A percentile compares a stretch with the other conserved stretches of the same genome.
phyloP scores from a whole-genome alignment of 2,113 vertebrate species.

The Eudyptes chrysolophus region DNA sequence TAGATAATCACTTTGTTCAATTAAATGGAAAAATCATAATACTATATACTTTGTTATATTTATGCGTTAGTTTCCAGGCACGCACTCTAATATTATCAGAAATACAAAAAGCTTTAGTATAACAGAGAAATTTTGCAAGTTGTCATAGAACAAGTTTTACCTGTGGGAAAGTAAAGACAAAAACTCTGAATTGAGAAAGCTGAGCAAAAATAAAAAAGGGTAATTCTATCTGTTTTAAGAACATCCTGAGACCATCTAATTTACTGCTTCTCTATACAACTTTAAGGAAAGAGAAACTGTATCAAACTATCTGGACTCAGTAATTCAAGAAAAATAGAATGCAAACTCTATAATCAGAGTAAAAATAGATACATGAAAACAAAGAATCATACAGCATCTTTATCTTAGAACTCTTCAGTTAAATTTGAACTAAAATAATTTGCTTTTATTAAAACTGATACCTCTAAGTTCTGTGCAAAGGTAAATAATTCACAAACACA shows the following conservation, averaged over 20 bases:
- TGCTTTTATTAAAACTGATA: neutral
- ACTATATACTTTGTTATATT: neutral
- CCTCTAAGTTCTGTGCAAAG: neutral
- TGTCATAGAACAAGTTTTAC: neutral
- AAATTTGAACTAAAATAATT: neutral
- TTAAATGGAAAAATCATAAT: neutral
- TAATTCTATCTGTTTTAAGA: neutral
- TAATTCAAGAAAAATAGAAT: neutral
- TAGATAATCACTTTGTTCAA: neutral
- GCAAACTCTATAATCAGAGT: neutral
- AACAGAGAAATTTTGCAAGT: neutral
- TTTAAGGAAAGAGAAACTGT: neutral
- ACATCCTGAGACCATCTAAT: neutral
- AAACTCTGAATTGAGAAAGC: neutral
- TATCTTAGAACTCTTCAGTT: neutral
- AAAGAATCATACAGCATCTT: neutral
- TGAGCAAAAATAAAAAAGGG: neutral
- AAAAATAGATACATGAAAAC: neutral
- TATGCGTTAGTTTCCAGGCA: neutral
- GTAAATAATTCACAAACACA: neutral
- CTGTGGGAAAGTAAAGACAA: neutral
- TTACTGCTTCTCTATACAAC: neutral
- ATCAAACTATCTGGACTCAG: neutral
- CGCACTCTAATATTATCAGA: neutral
- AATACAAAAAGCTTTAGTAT: neutral